phyloP scores from a whole-genome alignment of 2,888 invertebrate genomes.

The Stratiomys singularior region DNA sequence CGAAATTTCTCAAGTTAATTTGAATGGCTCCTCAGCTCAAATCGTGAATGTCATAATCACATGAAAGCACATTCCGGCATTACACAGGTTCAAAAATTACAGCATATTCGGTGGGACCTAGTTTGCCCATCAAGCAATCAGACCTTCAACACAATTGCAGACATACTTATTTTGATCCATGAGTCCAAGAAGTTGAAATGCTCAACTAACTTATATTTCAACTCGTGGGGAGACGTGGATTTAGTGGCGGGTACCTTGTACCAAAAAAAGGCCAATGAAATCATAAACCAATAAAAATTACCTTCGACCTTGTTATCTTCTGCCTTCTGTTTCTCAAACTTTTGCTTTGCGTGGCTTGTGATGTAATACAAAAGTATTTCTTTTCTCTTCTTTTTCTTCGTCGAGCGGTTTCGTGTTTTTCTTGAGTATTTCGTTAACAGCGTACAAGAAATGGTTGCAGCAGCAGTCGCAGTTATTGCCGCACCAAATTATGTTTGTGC shows the following conservation, averaged over 20 bases:
- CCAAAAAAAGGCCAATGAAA: slow-evolving; percentile 45
- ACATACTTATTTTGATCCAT: background rate
- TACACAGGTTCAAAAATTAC: background rate
- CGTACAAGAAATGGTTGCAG: background rate
- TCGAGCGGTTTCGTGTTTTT: background rate
- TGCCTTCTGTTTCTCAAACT: slow-evolving; percentile 14
- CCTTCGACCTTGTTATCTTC: slow-evolving; percentile 42
- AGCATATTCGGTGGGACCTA: background rate
- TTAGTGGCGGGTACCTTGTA: slow-evolving; percentile 30
- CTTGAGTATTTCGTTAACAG: background rate
- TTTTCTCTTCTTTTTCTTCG: slow-evolving; percentile 3
- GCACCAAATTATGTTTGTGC: slow-evolving; percentile 16
- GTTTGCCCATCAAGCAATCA: background rate
- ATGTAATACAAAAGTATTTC: slow-evolving; percentile 38
- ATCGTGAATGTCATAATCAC: no score
- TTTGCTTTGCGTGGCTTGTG: background rate
- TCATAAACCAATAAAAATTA: slow-evolving; percentile 44
- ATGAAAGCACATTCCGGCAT: background rate
- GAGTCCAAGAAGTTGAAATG: slow-evolving; percentile 9
- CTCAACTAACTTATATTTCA: background rate
- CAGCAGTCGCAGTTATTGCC: background rate
- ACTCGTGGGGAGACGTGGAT: background rate
- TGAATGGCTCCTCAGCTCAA: no score
- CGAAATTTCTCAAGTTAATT: no score
- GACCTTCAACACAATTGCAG: slow-evolving; percentile 25